Base-by-base conservation (phyloP, 2,797 vertebrate species). In the Megalops cyprinoides region DNA sequence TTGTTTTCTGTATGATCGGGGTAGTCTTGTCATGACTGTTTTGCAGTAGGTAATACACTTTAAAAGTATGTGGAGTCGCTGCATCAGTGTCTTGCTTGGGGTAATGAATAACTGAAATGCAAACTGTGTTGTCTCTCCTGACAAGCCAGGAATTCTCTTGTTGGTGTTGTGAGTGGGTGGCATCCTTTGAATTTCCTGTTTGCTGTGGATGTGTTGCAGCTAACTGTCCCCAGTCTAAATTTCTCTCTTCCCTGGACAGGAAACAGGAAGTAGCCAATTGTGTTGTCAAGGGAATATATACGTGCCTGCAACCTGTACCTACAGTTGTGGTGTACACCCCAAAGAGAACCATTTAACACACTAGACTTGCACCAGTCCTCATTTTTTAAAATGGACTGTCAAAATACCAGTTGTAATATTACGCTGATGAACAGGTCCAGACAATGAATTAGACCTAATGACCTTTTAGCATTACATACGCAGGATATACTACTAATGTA, bases 101-200 rank as follows among this genome's bases (percentile, higher is more conserved):
- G 86, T 91, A 92, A 94, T 91, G 80, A 87, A 88, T 92, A 87
- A 88, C 88, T 60, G 51, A 77, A 78, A 78, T 10, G 18, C 79
- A 48, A 65, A 44, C 79, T 10, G 7, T 79, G 77, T 79, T 55
- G 49, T 76, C 82, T 58, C 31, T 81, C 79, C 79, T 48, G 79
- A 74, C 37, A 23, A 25, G 84, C 4, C 34, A 87, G 88, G 90
- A 90, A 88, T 90, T 85, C 81, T 81, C 76, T 85, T 86, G 83
- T 83, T 85, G 78, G 78, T 90, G 76, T 90, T 87, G 82, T 87
- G 86, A 93, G 86, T 86, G 86, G 76, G 86, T 1, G 82, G 86
- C 94, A 94, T 93, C 92, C 85, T 82, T 89, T 75, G 82, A 81
- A 49, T 88, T 94, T 94, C 93, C 93, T 94, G 94, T 93, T 55